These are phyloP conservation scores for Thamnaconus septentrionalis DNA, from an alignment of 2,113 vertebrate species.

Conservation along the genomic window DNA sequence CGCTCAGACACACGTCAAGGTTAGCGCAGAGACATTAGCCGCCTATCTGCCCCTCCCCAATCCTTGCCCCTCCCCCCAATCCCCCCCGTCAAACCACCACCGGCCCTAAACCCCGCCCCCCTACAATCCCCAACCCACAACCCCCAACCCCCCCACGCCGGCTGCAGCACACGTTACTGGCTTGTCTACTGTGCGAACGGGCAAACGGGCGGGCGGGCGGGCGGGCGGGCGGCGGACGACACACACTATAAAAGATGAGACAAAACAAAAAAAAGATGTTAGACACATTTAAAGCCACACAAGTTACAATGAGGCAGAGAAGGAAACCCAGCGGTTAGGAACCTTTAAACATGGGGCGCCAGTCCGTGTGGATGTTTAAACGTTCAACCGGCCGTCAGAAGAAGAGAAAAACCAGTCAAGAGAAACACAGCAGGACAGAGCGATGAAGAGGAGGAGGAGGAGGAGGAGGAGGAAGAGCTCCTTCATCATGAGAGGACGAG, in stretches of 20 bases:
- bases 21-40: conserved; percentile 46
- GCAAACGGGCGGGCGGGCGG: conserved; percentile 40
- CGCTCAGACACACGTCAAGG: conserved; percentile 50
- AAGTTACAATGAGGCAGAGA: conserved; percentile 46
- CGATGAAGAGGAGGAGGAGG: background rate
- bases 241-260: conserved; percentile 73
- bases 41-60: background rate
- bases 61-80: background rate
- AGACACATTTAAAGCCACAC: conserved; percentile 71
- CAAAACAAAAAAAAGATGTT: conserved; percentile 71
- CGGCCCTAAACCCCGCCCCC: conserved; percentile 1
- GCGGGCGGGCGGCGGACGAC: conserved; percentile 59
- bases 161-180: conserved; percentile 32
- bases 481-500: conserved; percentile 1
- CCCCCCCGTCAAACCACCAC: background rate
- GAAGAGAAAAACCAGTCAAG: background rate
- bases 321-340: conserved; percentile 42
- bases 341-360: conserved; percentile 65
- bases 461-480: conserved; percentile 1
- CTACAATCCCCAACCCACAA: background rate
- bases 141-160: background rate
- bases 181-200: conserved; percentile 49
- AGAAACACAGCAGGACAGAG: background rate
- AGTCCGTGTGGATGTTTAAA: conserved; percentile 57
- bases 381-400: conserved; percentile 58